A percentile compares a stretch with the other conserved stretches of the same genome.
phyloP scores from a whole-genome alignment of 2,113 vertebrate genomes.

The Charina bottae region DNA sequence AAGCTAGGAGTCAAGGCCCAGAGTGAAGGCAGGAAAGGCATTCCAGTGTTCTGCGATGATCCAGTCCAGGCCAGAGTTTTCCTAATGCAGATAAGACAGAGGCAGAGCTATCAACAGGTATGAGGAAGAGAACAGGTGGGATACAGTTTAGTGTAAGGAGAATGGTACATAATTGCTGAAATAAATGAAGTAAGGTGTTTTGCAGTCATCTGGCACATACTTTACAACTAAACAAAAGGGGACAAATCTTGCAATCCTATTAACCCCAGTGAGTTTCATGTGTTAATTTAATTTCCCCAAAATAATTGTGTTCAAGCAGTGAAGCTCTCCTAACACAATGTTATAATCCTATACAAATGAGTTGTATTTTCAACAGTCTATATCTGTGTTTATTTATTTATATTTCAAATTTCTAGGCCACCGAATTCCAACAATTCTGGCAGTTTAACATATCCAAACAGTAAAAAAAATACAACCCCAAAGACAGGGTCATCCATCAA shows the following conservation, averaged over 20 bases:
- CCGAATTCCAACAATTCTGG: not conserved
- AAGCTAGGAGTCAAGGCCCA: conserved; percentile 74
- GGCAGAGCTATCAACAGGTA: conserved; percentile 76
- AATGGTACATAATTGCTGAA: conserved; percentile 56
- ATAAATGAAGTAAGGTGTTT: conserved; percentile 32
- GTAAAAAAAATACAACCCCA: not conserved
- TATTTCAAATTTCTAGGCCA: not conserved
- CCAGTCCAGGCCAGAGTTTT: conserved; percentile 74
- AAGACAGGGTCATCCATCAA: not conserved
- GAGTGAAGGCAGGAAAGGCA: conserved; percentile 80
- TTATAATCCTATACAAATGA: not conserved
- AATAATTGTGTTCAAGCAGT: not conserved
- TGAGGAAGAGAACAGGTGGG: conserved; percentile 76
- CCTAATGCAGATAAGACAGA: conserved; percentile 78
- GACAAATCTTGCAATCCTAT: conserved; percentile 25
- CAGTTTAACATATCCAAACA: not conserved
- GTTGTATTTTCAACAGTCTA: fast-evolving
- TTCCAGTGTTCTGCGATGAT: conserved; percentile 70
- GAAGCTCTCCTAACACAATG: conserved; percentile 29
- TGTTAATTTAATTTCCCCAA: not conserved
- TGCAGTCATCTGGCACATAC: not conserved
- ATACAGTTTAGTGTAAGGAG: conserved; percentile 69
- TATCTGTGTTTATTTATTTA: not conserved
- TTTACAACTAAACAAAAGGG: conserved; percentile 2
- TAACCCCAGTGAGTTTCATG: not conserved